phyloP scores from a whole-genome alignment of 1,140 invertebrate species.

The Periplaneta americana region DNA sequence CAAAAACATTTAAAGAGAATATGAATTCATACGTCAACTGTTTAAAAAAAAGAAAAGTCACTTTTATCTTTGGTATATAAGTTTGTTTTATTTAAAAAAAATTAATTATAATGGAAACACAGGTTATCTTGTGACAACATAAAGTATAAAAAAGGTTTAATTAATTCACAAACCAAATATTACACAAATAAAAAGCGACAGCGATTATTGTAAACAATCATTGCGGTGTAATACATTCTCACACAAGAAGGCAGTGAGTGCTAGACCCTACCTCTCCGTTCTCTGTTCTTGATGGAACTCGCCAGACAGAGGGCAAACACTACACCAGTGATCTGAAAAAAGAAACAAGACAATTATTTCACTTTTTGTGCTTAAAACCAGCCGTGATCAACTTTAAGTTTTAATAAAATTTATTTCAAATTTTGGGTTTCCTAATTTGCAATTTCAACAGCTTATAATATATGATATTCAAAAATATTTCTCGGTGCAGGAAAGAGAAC shows the following conservation, averaged over 20 bases:
- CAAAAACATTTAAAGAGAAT: no score
- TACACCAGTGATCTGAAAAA: constrained; percentile 8
- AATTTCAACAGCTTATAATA: no score
- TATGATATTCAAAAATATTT: no score
- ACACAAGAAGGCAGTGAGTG: background rate
- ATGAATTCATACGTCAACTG: no score
- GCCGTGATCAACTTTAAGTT: no score
- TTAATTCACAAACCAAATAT: background rate
- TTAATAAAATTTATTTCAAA: no score
- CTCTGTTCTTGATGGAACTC: constrained; percentile 9
- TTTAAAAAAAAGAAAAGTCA: background rate
- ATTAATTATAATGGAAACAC: background rate
- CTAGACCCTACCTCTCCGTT: constrained; percentile 1
- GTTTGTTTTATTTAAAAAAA: background rate
- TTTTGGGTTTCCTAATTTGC: no score
- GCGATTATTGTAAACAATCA: background rate
- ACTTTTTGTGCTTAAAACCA: background rate
- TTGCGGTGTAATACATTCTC: background rate
- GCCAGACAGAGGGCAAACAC: constrained; percentile 14
- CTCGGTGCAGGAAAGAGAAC: no score
- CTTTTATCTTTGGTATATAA: background rate
- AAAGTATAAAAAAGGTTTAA: background rate
- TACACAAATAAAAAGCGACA: background rate
- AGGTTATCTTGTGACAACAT: background rate
- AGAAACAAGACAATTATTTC: background rate